Base-by-base conservation (phyloP, 2,113 vertebrate species). In the Corythoichthys haematopterus region DNA sequence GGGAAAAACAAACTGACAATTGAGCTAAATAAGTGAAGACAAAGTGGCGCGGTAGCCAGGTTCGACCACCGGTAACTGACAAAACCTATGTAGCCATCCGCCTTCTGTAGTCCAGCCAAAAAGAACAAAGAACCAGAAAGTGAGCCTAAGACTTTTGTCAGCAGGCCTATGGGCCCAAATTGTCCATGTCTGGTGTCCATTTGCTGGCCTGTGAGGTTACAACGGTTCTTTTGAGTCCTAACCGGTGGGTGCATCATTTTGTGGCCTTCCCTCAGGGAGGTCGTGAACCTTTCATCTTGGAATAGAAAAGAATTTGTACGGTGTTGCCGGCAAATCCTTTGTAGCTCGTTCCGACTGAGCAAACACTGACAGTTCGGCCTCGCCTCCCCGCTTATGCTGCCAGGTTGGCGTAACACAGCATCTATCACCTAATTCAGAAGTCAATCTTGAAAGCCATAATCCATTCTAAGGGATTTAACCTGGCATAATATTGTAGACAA, bases 361-460 rank as follows among this genome's bases (percentile, higher is more conserved):
- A 62, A 46, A 62, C 59, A 33, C 14, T n/a, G 40, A 61, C 40
- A 62, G 60, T 62, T 43, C 3, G 9, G 16, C 38, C 58, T 61
- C 58, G 38, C 37, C 58, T 61, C 37, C 6, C 14, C 10, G 38
- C 58, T 61, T 43, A 43, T 5, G 38, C 58, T 43, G 38, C 58
- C 58, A 61, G 38, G 58, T 61, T 12, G 38, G 58, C 10, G 37
- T 61, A 61, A 12, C 37, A n/a, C 38, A 11, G 8, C 58, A 43
- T 20, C 58, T n/a, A 61, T 61, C 58, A 43, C 38, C 58, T 20
- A 55, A 61, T 61, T 61, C 37, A 45, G 6, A 9, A 16, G 57
- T 59, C 37, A 61, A 61, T 61, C 38, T 61, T 8, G 7, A 61
- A 43, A 43, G 38, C 15, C 16, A 40, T 43, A 43, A 59, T 45